Conservation (phyloP, 2,113 vertebrate species). For the Benitochromis conjunctus region DNA sequence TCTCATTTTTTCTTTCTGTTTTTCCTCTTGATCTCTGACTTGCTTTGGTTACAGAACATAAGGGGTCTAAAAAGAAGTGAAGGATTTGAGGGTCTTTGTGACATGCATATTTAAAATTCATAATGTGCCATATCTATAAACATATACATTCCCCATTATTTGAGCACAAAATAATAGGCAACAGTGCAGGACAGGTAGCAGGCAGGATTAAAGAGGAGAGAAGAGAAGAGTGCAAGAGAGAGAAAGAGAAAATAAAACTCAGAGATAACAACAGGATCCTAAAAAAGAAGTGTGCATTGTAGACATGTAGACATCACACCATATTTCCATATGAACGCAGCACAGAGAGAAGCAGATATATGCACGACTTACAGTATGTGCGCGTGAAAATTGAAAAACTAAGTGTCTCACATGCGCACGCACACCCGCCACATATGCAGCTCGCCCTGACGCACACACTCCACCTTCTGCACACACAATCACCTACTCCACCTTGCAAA, state of each 20-base stretch:
- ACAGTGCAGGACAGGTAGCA: neutral
- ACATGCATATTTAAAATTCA: neutral
- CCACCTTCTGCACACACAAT: constrained; percentile 42
- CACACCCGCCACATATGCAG: neutral
- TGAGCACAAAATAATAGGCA: neutral
- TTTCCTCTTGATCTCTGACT: neutral
- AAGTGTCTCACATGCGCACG: neutral
- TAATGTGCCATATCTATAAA: constrained; percentile 24
- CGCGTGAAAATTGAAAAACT: neutral
- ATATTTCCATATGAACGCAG: constrained; percentile 51
- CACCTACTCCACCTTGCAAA: constrained; percentile 29
- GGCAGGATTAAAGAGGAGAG: constrained; percentile 23
- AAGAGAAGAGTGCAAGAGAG: neutral
- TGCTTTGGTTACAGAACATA: neutral
- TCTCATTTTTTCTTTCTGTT: neutral
- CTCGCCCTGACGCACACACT: neutral
- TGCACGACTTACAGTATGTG: neutral
- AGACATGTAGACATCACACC: neutral
- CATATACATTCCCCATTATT: constrained; percentile 35
- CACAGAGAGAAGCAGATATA: constrained; percentile 1
- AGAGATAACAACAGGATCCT: constrained; percentile 7
- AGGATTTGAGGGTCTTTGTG: constrained; percentile 14
- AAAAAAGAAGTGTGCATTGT: neutral
- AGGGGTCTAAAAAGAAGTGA: neutral
- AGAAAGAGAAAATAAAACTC: neutral